Evolutionary conservation across 2,888 invertebrate species (phyloP).

Genomic region (Isotomurus palustris): DNA sequence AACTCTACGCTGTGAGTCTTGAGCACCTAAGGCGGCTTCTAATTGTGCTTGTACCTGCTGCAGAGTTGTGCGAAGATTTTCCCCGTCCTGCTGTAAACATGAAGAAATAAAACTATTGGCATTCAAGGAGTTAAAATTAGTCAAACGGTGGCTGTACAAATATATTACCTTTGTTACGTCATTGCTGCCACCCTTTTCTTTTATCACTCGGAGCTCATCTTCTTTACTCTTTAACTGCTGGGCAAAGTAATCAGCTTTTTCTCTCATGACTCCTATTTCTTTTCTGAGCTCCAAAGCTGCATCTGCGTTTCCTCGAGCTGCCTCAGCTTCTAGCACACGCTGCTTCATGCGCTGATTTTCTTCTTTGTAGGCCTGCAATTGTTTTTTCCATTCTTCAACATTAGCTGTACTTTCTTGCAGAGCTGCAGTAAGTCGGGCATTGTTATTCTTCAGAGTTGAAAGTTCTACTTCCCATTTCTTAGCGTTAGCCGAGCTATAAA

Average conservation of each 20-base stretch:
- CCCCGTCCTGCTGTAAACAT: slow-evolving; percentile 60
- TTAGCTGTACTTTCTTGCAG: slow-evolving; percentile 93
- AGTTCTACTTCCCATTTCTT: slow-evolving; percentile 98
- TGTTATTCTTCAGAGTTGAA: slow-evolving; percentile 92
- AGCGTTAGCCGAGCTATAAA: slow-evolving; percentile 85
- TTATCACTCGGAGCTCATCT: slow-evolving; percentile 67
- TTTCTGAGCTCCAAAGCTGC: slow-evolving; percentile 72
- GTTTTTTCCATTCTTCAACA: slow-evolving; percentile 95
- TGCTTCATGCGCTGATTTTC: slow-evolving; percentile 79
- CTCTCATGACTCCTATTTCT: slow-evolving; percentile 66
- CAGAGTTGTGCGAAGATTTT: slow-evolving; percentile 62
- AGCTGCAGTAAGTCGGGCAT: slow-evolving; percentile 88
- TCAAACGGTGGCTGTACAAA: background rate
- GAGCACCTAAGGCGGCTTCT: slow-evolving; percentile 70
- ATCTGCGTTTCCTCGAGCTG: slow-evolving; percentile 61
- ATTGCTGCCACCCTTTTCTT: slow-evolving; percentile 37
- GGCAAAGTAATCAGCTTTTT: slow-evolving; percentile 76
- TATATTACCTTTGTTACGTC: slow-evolving; percentile 6
- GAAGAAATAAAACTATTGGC: slow-evolving; percentile 21
- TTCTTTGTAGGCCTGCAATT: slow-evolving; percentile 85
- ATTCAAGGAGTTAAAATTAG: background rate
- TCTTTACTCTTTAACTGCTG: slow-evolving; percentile 76
- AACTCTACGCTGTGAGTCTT: slow-evolving; percentile 74
- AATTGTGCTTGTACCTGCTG: slow-evolving; percentile 72
- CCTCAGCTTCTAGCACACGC: slow-evolving; percentile 66